Evolutionary conservation across 1,140 invertebrate genomes (phyloP).

Genomic region (Ooceraea biroi): DNA sequence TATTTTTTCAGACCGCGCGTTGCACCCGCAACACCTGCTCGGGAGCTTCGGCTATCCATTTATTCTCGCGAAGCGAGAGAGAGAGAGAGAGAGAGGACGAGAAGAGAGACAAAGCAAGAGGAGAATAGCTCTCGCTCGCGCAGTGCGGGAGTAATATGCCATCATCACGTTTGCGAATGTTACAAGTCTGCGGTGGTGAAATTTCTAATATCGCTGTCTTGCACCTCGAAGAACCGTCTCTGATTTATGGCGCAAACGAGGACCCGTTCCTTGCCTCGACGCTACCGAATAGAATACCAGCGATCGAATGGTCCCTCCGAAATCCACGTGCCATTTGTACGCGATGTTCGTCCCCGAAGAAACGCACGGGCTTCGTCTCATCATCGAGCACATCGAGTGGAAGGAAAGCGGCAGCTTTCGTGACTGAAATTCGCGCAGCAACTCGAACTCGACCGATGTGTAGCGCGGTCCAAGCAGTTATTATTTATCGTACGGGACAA

Average conservation of each 20-base stretch:
- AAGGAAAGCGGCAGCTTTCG: no score
- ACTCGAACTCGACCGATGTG: conserved; percentile 1
- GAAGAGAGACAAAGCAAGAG: not conserved
- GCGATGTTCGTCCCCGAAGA: not conserved
- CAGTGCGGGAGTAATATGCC: not conserved
- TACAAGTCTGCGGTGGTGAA: not conserved
- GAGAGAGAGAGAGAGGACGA: not conserved
- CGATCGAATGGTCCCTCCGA: no score
- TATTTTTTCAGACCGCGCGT: conserved; percentile 57
- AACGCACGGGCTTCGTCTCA: not conserved
- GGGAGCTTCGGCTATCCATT: conserved; percentile 41
- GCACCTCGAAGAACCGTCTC: not conserved
- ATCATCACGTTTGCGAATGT: conserved; percentile 2
- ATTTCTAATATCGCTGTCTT: not conserved
- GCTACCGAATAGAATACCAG: no score
- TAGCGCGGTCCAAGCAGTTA: conserved; percentile 31
- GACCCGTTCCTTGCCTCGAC: not conserved
- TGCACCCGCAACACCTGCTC: not conserved
- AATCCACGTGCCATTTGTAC: no score
- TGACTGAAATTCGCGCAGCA: conserved; percentile 21
- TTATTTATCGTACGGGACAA: conserved; percentile 43
- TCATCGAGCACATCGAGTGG: no score
- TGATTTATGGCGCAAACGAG: not conserved
- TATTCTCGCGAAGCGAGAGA: no score
- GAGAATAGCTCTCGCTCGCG: no score